Evolutionary conservation across 2,797 vertebrate species (phyloP), one percentile per base, ranked within the genome.

Genomic region (Eulemur coronatus): DNA sequence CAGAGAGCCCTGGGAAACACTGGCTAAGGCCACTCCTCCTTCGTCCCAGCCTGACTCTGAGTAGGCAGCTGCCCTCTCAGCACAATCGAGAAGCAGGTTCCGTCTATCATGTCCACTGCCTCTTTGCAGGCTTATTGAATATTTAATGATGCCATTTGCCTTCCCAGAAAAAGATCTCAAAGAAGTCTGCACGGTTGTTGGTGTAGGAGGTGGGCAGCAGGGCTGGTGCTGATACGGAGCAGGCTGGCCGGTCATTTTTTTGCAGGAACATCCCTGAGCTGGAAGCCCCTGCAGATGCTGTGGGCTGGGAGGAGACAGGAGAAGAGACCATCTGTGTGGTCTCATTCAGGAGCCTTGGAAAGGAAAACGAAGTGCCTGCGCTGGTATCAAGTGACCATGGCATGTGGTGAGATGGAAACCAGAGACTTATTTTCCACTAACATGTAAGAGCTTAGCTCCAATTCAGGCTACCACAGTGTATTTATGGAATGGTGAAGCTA

Each of bases 111-210:
- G 87, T 84, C 95, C 90, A 87, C 78, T 28, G 84, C 69, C 76
- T 97, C 73, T 17, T 15, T 92, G 69, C 79, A 90, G 90, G 30
- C 67, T 69, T 97, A 52, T n/a, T 98, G 90, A 97, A 98, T 97
- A 97, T 98, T 98, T 97, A 96, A 97, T 98, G 91, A 92, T 48
- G 85, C n/a, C 78, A 95, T 96, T 97, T 97, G 91, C 95, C 88
- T 97, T 96, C 65, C 96, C 95, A 96, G 96, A 96, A 96, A 94
- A 95, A 93, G 84, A 96, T 67, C 94, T 96, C 57, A 4, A 59
- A 92, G 82, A 80, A 92, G 81, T 30, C 85, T 63, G 52, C 33
- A 48, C 55, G 35, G 50, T 57, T 14, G 41, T 75, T 59, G 63
- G 41, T 76, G 48, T 20, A 48, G 82, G 86, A 93, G 55, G 5